These are phyloP conservation scores for Drosophila pandora DNA, from an alignment of 1,140 invertebrate genomes.

Conservation along the genomic window DNA sequence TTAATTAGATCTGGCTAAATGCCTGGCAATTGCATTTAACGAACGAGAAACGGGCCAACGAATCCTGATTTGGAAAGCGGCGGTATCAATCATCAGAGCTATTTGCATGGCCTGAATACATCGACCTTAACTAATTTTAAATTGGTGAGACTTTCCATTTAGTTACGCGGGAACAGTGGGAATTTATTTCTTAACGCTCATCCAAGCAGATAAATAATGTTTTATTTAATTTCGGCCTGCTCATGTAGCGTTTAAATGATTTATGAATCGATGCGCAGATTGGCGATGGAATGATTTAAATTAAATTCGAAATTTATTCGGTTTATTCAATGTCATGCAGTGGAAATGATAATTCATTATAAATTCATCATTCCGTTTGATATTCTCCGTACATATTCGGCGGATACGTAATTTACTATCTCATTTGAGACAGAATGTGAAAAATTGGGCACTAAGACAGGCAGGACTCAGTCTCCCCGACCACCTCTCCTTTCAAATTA, in stretches of 20 bases:
- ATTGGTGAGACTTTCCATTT: not conserved
- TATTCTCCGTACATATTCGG: conserved; percentile 2
- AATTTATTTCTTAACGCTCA: conserved; percentile 22
- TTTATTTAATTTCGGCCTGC: conserved; percentile 26
- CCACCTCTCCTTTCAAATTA: conserved; percentile 6
- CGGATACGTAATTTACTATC: conserved; percentile 41
- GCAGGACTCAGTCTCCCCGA: not conserved
- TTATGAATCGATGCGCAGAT: conserved; percentile 45
- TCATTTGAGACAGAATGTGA: conserved; percentile 29
- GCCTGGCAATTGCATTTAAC: conserved; percentile 4
- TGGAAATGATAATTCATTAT: conserved; percentile 38
- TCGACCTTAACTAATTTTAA: not conserved
- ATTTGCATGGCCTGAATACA: conserved; percentile 5
- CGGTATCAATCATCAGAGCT: conserved; percentile 11
- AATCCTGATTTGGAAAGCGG: conserved; percentile 10
- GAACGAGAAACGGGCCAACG: not conserved
- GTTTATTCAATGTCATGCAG: conserved; percentile 31
- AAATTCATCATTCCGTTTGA: conserved; percentile 35
- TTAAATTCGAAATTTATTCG: conserved; percentile 47
- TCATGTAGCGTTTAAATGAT: conserved; percentile 28
- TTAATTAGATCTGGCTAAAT: conserved; percentile 33
- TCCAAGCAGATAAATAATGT: conserved; percentile 30
- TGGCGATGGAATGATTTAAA: conserved; percentile 34
- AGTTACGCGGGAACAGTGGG: not conserved
- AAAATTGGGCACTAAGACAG: conserved; percentile 22